phyloP scores from a whole-genome alignment of 2,113 vertebrate species.

The Morone chrysops region DNA sequence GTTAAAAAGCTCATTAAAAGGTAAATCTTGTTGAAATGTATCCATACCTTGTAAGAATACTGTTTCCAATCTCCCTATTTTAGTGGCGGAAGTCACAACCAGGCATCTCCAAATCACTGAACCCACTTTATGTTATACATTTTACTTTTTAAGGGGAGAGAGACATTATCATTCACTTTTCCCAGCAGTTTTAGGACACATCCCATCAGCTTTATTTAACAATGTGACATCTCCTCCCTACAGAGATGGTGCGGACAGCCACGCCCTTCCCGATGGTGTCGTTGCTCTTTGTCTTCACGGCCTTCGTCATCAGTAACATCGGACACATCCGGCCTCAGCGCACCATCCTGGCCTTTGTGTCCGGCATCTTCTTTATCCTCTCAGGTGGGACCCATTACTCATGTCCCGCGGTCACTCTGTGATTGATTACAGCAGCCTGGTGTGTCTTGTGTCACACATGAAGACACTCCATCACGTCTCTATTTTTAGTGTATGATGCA shows the following conservation, averaged over 20 bases:
- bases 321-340: conserved; percentile 96
- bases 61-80: background rate
- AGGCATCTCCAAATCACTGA: background rate
- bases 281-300: conserved; percentile 97
- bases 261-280: conserved; percentile 97
- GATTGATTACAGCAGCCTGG: conserved; percentile 52
- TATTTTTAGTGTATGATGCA: conserved; percentile 63
- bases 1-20: background rate
- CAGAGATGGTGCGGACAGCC: conserved; percentile 97
- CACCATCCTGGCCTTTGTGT: conserved; percentile 97
- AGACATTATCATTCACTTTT: background rate
- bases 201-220: conserved; percentile 32
- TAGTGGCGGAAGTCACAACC: background rate
- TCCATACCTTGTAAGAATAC: background rate
- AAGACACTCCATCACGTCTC: conserved; percentile 51
- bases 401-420: conserved; percentile 41
- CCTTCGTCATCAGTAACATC: conserved; percentile 97
- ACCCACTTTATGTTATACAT: too few species aligned
- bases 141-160: background rate
- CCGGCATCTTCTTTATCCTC: conserved; percentile 98
- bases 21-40: background rate
- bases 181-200: conserved; percentile 10
- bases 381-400: conserved; percentile 85
- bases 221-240: conserved; percentile 27
- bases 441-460: conserved; percentile 53